A percentile compares a stretch with the other conserved stretches of the same genome.
Conservation (phyloP, 2,888 invertebrate species). For the Spodoptera picta region DNA sequence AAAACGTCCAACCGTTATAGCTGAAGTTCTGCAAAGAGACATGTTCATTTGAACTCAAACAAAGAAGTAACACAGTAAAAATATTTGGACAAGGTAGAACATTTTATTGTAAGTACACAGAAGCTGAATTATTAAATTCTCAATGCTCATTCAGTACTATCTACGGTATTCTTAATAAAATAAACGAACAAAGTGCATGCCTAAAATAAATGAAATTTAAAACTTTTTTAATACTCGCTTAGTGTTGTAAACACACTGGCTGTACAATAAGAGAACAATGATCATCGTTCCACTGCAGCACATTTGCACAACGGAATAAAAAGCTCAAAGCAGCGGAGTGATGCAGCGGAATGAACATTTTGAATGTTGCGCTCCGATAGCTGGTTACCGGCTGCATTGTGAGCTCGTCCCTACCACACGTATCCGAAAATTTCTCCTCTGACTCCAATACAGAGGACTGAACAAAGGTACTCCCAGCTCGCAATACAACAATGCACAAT, state of each 20-base stretch:
- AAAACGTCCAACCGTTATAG: too few species aligned
- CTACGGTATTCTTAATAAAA: neutral
- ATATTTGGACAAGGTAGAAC: too few species aligned
- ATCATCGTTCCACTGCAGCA: conserved; percentile 3
- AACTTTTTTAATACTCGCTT: neutral
- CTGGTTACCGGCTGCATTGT: neutral
- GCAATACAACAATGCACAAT: conserved; percentile 3
- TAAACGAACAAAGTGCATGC: neutral
- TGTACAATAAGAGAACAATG: conserved; percentile 8
- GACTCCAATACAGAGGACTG: conserved; percentile 1
- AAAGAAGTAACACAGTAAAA: neutral
- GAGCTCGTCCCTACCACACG: conserved; percentile 1
- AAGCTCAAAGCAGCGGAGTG: neutral
- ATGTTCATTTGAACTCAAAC: neutral
- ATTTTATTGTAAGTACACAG: too few species aligned
- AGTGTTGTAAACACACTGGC: neutral
- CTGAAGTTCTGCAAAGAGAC: too few species aligned
- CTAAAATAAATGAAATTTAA: neutral
- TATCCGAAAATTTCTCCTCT: conserved; percentile 12
- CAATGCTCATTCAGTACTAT: too few species aligned
- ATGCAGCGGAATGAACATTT: conserved; percentile 5
- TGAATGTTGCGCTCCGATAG: conserved; percentile 10
- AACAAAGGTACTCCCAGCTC: conserved; percentile 13
- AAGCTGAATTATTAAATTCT: too few species aligned
- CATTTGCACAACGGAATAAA: neutral